Base-by-base conservation (phyloP, 2,888 invertebrate genomes). In the Pandemis corylana region DNA sequence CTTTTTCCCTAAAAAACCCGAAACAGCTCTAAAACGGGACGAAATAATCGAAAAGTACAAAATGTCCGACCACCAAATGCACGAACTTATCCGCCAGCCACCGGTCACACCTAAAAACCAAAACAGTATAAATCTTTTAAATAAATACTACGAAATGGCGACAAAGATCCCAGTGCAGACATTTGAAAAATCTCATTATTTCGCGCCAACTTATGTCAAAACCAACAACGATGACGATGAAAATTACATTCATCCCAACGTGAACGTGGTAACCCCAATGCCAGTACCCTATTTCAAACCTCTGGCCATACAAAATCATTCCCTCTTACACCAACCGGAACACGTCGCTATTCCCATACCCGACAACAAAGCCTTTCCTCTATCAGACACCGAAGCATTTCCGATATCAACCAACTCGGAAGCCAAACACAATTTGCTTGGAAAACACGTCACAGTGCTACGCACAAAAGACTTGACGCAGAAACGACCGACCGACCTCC, bases 361-460 rank as follows among this genome's bases (percentile, higher is more conserved):
- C 49, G 41, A 67, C 67, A 53, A 41, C n/a, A 41, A 67, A 67
- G 36, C 12, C 10, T 59, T 59, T 12, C 59, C 59, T 28, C 59
- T 59, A 12, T 59, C 59, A 28, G 59, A 59, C 59, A 59, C 20
- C 12, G 59, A 59, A 59, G 59, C 59, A 28, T 59, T 59, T 12
- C 59, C 59, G 6, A 12, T 59, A 28, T 59, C 59, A 59, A 28
- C 46, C 12, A 46, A 64, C 20, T 20, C 44, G 3, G 59, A 73
- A 0, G 41, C 6, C 15, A 41, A 68, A 20, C 76, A 79, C 70
- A 80, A 77, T 20, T 74, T 78, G 20, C 78, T 79, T 53, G 81
- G 78, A 68, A 92, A 89, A 79, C 85, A 85, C 62, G 82, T 89
- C 44, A 89, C 89, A 5, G 76, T 89, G 78, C 79, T 90, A 56